Conservation (phyloP, 2,888 invertebrate genomes). For the Hartigia nigra region DNA sequence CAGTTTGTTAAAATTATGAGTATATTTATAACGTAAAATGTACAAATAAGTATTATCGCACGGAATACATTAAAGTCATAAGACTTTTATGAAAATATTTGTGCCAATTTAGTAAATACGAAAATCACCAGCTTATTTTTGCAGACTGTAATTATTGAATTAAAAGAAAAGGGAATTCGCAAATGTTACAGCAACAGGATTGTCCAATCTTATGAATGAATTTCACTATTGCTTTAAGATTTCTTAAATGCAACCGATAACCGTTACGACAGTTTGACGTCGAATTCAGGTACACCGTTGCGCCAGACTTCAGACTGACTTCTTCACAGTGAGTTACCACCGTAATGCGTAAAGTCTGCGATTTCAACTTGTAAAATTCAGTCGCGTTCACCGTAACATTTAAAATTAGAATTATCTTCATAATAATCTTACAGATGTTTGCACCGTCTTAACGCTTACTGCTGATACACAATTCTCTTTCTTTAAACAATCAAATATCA, state of each 20-base stretch:
- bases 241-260: background rate
- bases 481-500: background rate
- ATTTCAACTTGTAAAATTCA: background rate
- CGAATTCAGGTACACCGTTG: conserved; percentile 10
- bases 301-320: conserved; percentile 6
- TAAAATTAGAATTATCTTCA: background rate
- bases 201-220: conserved; percentile 3
- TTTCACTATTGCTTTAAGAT: conserved; percentile 4
- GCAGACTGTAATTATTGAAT: background rate
- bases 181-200: background rate
- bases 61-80: too few relatives aligned
- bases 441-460: background rate
- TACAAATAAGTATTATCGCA: background rate
- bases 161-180: background rate
- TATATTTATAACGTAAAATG: too few relatives aligned
- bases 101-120: too few relatives aligned
- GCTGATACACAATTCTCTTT: background rate
- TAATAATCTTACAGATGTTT: background rate
- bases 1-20: too few relatives aligned
- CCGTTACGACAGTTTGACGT: background rate
- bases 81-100: too few relatives aligned
- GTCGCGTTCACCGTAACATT: background rate
- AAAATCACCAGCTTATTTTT: background rate
- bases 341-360: background rate
- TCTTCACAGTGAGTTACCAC: conserved; percentile 16